Evolutionary conservation across 2,888 invertebrate species (phyloP), one percentile per base, ranked within the genome.

Genomic region (Sycophila texana): DNA sequence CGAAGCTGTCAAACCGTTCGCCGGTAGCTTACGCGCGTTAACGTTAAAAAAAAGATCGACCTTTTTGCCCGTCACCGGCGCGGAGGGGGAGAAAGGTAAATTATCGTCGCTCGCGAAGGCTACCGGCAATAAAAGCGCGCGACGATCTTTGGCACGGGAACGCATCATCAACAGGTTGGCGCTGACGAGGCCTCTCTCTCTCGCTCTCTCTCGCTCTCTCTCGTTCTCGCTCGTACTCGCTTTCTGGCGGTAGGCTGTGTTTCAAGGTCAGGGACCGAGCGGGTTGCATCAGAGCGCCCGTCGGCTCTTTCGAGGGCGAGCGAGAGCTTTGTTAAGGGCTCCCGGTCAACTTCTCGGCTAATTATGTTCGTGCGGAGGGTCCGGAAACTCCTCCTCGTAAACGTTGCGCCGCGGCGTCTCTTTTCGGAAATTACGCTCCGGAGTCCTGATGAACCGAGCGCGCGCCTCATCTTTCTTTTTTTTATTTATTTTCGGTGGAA

Each of bases 91-190:
- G 22, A 61, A 51, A 57, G 68, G 77, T 61, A 60, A 66, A 74
- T 60, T 60, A 65, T 61, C 73, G 20, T 70, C 26, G 49, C 49
- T 67, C 60, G 60, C 51, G 74, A 66, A 74, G 74, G 68, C 68
- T 68, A 75, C 22, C 63, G 70, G 47, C 66, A 51, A 71, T 76
- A 76, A 71, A 72, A 60, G 75, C 63, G n/a, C 47, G 74, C 75
- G 77, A 78, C 67, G 79, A 81, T 79, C 77, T 81, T 84, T 81
- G 75, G 81, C 80, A 74, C 71, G 77, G 82, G 83, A 85, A 76
- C 81, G 82, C 79, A 78, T 81, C 79, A 79, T 84, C 83, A 84
- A 86, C 86, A 86, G 86, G 86, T 86, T 85, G 85, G 85, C 85
- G 84, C 74, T 78, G 81, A 78, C 72, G 81, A 78, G 61, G 68